A percentile compares a stretch with the other conserved stretches of the same genome.
Evolutionary conservation across 2,797 vertebrate species (phyloP).

Genomic region (Babyrousa celebensis): DNA sequence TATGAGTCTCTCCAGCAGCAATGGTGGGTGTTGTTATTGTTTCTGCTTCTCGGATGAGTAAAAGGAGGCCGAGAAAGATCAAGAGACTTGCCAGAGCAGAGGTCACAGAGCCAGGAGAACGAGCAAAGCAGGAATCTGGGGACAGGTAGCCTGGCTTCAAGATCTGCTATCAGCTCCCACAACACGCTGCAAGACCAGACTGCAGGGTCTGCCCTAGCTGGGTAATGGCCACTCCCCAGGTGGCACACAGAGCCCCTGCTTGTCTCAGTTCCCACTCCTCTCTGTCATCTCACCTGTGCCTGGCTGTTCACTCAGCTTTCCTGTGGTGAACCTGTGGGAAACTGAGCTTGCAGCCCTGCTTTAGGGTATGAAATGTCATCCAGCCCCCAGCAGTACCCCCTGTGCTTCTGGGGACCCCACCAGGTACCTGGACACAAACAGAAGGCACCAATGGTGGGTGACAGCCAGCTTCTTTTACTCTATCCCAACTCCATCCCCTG

Average conservation of each 20-base stretch:
- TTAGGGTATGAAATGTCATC: not conserved
- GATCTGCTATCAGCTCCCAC: not conserved
- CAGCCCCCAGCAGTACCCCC: not conserved
- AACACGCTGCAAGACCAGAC: no score
- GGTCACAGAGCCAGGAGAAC: not conserved
- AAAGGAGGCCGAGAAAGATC: not conserved
- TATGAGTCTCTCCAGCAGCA: not conserved
- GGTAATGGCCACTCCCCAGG: not conserved
- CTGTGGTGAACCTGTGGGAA: not conserved
- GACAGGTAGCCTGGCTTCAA: not conserved
- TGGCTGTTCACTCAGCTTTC: not conserved
- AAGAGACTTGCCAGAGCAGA: not conserved
- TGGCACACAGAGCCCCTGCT: no score
- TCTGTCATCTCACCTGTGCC: not conserved
- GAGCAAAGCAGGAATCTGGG: not conserved
- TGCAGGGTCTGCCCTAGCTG: rapidly evolving
- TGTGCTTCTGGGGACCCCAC: not conserved
- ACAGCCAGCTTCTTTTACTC: not conserved
- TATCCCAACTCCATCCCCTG: not conserved
- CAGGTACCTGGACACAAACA: not conserved
- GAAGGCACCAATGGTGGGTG: not conserved
- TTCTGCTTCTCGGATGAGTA: not conserved
- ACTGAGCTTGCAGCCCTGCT: not conserved
- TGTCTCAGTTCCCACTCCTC: not conserved
- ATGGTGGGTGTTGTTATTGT: not conserved